Percentiles rank a stretch among this genome's conserved stretches.
These are phyloP conservation scores for Silurus meridionalis DNA, from an alignment of 2,113 vertebrate species.

Conservation along the genomic window DNA sequence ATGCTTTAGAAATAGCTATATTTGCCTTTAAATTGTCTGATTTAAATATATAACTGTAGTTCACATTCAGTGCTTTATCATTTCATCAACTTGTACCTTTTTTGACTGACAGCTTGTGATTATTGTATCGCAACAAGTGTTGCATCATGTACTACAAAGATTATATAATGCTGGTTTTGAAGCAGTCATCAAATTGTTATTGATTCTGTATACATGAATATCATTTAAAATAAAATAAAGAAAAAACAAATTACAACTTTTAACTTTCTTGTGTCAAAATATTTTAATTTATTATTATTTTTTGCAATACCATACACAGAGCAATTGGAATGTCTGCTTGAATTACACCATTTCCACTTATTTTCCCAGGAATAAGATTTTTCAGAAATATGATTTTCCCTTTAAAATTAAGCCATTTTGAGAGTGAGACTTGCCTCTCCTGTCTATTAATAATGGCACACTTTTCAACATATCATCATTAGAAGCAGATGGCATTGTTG, in stretches of 20 bases:
- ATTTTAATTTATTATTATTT: conserved; percentile 20
- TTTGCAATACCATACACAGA: conserved; percentile 25
- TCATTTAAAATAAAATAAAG: conserved; percentile 20
- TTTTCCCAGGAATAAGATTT: too few species aligned
- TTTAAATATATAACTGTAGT: not conserved
- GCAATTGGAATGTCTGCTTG: not conserved
- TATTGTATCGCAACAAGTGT: conserved; percentile 15
- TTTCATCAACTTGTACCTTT: conserved; percentile 9
- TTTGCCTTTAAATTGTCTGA: not conserved
- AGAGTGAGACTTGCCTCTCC: not conserved
- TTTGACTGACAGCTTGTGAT: conserved; percentile 26
- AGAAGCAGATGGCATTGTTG: conserved; percentile 58
- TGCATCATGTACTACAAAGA: not conserved
- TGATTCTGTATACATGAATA: conserved; percentile 1
- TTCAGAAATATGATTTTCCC: not conserved
- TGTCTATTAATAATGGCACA: not conserved
- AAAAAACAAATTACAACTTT: conserved; percentile 16
- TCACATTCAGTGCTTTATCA: conserved; percentile 13
- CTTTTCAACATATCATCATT: not conserved
- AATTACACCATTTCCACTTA: not conserved
- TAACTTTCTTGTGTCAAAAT: conserved; percentile 11
- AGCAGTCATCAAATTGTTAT: not conserved
- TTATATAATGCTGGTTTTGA: conserved; percentile 16
- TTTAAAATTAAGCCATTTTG: not conserved
- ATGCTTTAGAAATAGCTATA: not conserved